Conservation (phyloP, 2,888 invertebrate genomes). For the Chrysolina oricalcia region DNA sequence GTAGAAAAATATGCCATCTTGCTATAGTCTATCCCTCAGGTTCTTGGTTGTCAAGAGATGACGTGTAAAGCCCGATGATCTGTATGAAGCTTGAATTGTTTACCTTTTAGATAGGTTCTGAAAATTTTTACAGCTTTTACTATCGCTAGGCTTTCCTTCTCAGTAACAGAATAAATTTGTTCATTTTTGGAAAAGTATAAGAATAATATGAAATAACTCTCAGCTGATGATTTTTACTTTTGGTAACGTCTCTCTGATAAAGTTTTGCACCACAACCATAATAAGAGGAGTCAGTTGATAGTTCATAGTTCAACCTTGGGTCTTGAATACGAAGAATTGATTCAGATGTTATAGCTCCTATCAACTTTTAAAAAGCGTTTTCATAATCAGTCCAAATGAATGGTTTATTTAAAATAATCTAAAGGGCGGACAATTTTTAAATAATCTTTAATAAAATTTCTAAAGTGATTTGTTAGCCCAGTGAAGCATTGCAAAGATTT, state of each 20-base stretch:
- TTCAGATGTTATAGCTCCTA: too few species aligned
- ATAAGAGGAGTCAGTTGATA: not conserved
- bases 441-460: too few species aligned
- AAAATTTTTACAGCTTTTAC: too few species aligned
- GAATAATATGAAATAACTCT: too few species aligned
- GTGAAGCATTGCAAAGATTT: not conserved
- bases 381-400: conserved; percentile 18
- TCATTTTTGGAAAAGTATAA: too few species aligned
- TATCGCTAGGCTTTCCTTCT: too few species aligned
- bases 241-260: not conserved
- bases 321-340: not conserved
- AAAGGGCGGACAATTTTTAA: too few species aligned
- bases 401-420: too few species aligned
- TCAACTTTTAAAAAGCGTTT: not conserved
- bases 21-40: too few species aligned
- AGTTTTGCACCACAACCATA: not conserved
- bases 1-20: too few species aligned
- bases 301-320: not conserved
- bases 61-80: not conserved
- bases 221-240: not conserved
- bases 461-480: not conserved
- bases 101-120: not conserved
- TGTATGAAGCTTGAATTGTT: not conserved
- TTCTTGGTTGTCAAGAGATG: too few species aligned
- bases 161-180: too few species aligned